These are phyloP conservation scores for Cotesia chilonis DNA, from an alignment of 1,140 invertebrate genomes.

Conservation along the genomic window DNA sequence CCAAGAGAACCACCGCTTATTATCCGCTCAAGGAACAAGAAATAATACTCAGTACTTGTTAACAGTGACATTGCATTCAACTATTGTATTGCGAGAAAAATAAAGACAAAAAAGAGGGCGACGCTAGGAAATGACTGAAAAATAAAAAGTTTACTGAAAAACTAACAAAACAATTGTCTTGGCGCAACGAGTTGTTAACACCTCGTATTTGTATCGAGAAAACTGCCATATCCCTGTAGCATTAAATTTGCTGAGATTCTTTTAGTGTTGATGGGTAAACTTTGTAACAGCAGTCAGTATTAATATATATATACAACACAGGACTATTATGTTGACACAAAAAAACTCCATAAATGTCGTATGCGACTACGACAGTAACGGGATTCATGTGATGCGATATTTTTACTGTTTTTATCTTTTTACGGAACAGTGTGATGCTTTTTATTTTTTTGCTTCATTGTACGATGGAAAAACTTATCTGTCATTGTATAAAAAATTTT, in stretches of 20 bases:
- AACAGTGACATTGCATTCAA: background rate
- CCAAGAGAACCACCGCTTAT: no score
- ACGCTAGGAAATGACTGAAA: background rate
- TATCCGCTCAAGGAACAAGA: no score
- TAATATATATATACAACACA: background rate
- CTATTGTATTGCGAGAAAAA: background rate
- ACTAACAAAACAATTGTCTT: slow-evolving; percentile 28
- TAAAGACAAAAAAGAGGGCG: background rate
- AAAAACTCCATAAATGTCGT: slow-evolving; percentile 2
- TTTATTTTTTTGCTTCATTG: no score
- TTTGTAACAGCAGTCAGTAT: slow-evolving; percentile 12
- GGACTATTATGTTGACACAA: background rate
- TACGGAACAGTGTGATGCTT: no score
- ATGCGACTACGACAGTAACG: no score
- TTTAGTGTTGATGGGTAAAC: slow-evolving; percentile 19
- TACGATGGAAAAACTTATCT: no score
- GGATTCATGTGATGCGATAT: no score
- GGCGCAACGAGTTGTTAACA: slow-evolving; percentile 29
- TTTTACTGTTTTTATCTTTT: no score
- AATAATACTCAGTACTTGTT: no score
- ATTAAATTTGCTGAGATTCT: slow-evolving; percentile 27
- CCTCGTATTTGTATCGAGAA: slow-evolving; percentile 27
- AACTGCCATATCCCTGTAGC: background rate
- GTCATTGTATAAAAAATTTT: no score
- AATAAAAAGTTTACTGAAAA: slow-evolving; percentile 22